Base-by-base conservation (phyloP, 2,113 vertebrate species). In the Amazona vittata region DNA sequence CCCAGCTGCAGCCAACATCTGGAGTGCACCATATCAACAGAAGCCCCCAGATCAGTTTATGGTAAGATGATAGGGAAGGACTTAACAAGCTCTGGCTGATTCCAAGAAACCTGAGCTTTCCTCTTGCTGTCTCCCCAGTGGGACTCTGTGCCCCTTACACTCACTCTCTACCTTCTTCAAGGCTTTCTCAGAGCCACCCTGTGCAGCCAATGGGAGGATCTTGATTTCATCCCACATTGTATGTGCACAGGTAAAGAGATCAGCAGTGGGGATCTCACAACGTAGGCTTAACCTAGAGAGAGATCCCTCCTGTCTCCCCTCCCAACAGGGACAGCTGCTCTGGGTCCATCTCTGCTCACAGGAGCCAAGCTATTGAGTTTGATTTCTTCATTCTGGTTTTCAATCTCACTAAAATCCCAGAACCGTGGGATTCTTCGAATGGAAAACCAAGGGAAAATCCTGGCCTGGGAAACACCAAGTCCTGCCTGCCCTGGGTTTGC, bases 1-100 rank as follows among this genome's bases (percentile, higher is more conserved):
- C 46, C 77, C 84, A 80, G 95, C 83, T 93, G 88, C 87, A 91
- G 87, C 41, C 78, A 93, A 92, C 94, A 89, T 92, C 94, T 95
- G 94, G 84, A 93, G 79, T 1, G 29, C 87, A 91, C 90, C 71
- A 35, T 22, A 64, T n/a, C 87, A 80, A 62, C 62, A 89, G 91
- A 91, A 96, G 81, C 75, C 73, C 71, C 64, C 7, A 29, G 14
- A 86, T 69, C 89, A 57, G 62, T 44, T 49, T n/a, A 63, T 68
- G 78, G 90, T 53, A 74, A 95, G 70, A 90, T 37, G 77, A 94
- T 69, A 94, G 81, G 80, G 77, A 83, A 89, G 73, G 70, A 55
- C 33, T 79, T 76, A 79, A 74, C 78, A 49, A 71, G 85, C 52
- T 50, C 75, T 70, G 75, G 70, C 35, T 75, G 95, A 75, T 90